Evolutionary conservation across 1,140 invertebrate species (phyloP).

Genomic region (Colletes gigas): DNA sequence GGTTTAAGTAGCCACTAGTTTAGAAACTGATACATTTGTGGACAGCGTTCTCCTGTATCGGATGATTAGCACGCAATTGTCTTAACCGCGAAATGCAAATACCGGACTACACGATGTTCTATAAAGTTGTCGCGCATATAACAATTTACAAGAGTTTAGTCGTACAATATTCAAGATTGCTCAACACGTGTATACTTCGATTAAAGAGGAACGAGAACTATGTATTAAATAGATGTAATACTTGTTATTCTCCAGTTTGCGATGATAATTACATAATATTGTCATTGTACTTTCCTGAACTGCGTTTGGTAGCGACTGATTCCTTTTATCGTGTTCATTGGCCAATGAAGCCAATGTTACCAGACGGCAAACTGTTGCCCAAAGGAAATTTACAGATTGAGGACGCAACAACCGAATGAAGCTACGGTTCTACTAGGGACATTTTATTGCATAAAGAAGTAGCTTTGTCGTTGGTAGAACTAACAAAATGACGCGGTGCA

Average conservation of each 20-base stretch:
- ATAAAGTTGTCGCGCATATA: neutral
- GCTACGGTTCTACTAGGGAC: neutral
- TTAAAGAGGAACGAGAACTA: neutral
- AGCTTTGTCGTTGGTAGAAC: neutral
- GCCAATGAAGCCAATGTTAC: neutral
- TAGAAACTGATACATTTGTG: neutral
- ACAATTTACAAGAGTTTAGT: neutral
- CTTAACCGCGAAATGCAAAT: constrained; percentile 27
- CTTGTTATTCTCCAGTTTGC: neutral
- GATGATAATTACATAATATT: constrained; percentile 14
- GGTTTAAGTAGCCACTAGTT: neutral
- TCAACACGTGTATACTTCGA: neutral
- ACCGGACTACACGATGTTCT: neutral
- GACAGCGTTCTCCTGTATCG: neutral
- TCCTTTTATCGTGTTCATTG: too few relatives aligned
- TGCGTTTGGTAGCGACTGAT: neutral
- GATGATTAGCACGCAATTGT: neutral
- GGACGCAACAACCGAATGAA: too few relatives aligned
- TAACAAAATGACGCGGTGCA: neutral
- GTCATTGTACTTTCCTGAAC: neutral
- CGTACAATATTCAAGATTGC: neutral
- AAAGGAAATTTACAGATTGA: too few relatives aligned
- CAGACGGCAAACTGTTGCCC: too few relatives aligned
- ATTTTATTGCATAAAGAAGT: neutral
- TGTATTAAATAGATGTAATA: neutral